phyloP scores from a whole-genome alignment of 2,797 vertebrate genomes.

The Tympanoctomys barrerae region DNA sequence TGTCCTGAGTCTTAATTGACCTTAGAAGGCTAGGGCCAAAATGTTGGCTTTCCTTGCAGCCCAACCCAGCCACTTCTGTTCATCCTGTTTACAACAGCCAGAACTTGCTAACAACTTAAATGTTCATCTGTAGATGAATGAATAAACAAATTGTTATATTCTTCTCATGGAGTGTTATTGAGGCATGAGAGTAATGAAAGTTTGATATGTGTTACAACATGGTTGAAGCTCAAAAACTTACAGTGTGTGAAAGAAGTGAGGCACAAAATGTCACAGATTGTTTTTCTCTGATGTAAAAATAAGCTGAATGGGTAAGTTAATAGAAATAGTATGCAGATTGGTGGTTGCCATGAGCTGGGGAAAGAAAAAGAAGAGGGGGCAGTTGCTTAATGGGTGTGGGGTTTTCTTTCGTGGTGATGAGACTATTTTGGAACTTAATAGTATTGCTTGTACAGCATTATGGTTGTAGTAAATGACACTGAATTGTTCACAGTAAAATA shows the following conservation, averaged over 20 bases:
- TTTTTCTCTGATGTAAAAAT: neutral
- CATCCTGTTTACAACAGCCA: neutral
- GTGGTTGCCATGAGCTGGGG: too few species aligned
- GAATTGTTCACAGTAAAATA: neutral
- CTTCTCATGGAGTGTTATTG: accelerated
- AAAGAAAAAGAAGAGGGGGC: too few species aligned
- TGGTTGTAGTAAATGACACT: neutral
- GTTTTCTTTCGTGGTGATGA: neutral
- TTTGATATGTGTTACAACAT: neutral
- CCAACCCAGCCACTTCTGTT: neutral
- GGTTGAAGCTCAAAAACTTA: neutral
- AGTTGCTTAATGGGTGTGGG: neutral
- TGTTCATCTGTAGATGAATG: neutral
- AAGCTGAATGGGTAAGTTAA: accelerated
- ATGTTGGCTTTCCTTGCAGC: too few species aligned
- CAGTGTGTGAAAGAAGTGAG: neutral
- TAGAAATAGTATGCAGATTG: neutral
- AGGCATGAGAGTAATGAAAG: neutral
- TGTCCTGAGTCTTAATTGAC: too few species aligned
- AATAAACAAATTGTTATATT: neutral
- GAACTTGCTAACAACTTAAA: neutral
- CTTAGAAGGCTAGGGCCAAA: too few species aligned
- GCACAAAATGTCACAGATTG: neutral
- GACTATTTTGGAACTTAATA: neutral
- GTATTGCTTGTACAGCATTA: neutral